Percentiles rank a stretch among this genome's conserved stretches.
Evolutionary conservation across 1,140 invertebrate species (phyloP).

Genomic region (Ceratitis capitata): DNA sequence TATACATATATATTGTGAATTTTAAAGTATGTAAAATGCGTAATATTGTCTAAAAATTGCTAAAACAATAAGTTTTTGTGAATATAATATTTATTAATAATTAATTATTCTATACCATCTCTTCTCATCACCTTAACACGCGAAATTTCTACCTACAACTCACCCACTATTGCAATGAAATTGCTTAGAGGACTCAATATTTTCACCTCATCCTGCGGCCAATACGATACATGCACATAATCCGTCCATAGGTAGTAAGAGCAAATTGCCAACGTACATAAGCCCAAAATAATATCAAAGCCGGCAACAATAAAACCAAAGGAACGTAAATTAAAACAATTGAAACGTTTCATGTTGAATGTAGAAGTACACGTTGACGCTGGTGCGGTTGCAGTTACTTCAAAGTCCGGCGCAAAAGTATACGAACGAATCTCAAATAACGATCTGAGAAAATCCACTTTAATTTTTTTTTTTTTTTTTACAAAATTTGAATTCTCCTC

Average conservation of each 20-base stretch:
- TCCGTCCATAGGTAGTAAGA: conserved; percentile 58
- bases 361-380: not conserved
- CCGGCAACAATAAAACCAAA: conserved; percentile 56
- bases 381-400: not conserved
- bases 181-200: conserved; percentile 53
- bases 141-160: not conserved
- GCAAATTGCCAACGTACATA: conserved; percentile 50
- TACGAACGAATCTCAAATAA: conserved; percentile 18
- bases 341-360: conserved; percentile 57
- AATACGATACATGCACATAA: conserved; percentile 53
- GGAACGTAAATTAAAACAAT: conserved; percentile 55
- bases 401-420: conserved; percentile 23
- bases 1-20: not conserved
- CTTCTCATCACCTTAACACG: not conserved
- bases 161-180: conserved; percentile 55
- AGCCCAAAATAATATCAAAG: conserved; percentile 51
- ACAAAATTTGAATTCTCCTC: not conserved
- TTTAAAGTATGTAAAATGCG: too few species aligned
- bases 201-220: conserved; percentile 55
- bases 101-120: not conserved
- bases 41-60: too few species aligned
- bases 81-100: too few species aligned
- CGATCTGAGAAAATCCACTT: conserved; percentile 21
- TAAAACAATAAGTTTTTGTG: too few species aligned
- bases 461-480: conserved; percentile 33